Conservation (phyloP, 2,113 vertebrate genomes). For the Hemicordylus capensis region DNA sequence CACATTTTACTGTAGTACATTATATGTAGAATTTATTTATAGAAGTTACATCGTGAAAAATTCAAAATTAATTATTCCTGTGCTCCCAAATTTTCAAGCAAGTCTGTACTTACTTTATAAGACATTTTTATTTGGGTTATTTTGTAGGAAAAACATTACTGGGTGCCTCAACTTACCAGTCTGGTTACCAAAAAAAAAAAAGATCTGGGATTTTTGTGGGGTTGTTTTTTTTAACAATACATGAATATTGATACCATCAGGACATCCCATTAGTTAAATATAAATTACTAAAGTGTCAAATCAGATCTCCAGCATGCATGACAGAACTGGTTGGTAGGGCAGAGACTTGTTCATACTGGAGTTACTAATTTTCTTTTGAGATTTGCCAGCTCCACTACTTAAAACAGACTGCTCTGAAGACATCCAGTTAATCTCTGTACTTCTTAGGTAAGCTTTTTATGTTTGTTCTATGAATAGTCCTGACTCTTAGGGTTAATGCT, state of each 20-base stretch:
- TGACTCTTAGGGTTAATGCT: too few relatives aligned
- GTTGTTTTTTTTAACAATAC: too few relatives aligned
- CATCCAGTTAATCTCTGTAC: not conserved
- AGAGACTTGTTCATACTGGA: conserved; percentile 5
- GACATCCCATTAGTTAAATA: not conserved
- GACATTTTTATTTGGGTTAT: not conserved
- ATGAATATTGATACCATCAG: not conserved
- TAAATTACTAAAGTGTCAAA: conserved; percentile 4
- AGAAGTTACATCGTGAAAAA: not conserved
- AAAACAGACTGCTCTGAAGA: not conserved
- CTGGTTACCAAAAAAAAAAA: too few relatives aligned
- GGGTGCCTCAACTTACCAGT: too few relatives aligned
- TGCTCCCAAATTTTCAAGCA: not conserved
- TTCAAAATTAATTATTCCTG: not conserved
- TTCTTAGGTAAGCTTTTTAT: too few relatives aligned
- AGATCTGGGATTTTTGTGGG: not conserved
- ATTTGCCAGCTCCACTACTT: not conserved
- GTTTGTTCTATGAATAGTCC: too few relatives aligned
- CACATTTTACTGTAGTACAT: not conserved
- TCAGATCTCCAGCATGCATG: not conserved
- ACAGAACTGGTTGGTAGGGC: not conserved
- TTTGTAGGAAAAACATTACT: not conserved
- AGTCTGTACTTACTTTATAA: not conserved
- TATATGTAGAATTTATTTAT: not conserved
- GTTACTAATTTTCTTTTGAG: not conserved